Base-by-base conservation (phyloP, 2,113 vertebrate genomes). In the Marcusenius ussheri region DNA sequence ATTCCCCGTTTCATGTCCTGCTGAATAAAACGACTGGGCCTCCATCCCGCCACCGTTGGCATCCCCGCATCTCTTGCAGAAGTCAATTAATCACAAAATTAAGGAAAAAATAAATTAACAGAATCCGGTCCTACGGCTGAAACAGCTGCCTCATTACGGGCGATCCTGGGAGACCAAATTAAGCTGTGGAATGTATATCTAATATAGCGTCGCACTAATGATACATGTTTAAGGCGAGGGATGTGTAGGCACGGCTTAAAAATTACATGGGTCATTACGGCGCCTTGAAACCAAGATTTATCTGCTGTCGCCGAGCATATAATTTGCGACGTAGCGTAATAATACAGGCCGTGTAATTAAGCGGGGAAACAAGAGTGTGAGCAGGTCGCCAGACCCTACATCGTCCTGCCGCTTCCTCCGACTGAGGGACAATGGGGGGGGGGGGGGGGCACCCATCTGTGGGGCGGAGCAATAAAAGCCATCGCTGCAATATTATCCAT, bases 71-170 rank as follows among this genome's bases (percentile, higher is more conserved):
- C 93, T 93, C 93, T 93, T 91, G 91, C 27, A 93, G 93, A 95
- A 95, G 93, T 94, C 93, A 93, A 94, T 95, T 95, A 94, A 94
- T 95, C 94, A 92, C 92, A 92, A 92, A 94, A 94, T 95, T 95
- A 94, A 95, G 95, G 94, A 94, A 95, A 96, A 95, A 96, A 95
- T 94, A 95, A 95, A 95, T 95, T 92, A 95, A 94, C 93, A 93
- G 91, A 93, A 92, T 95, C 94, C 93, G 91, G 94, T 88, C 93
- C 89, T 90, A 92, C 92, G 88, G 93, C 93, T 42, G 87, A 89
- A 92, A 90, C 93, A 95, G 95, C 95, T 95, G 94, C 94, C 94
- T 95, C 95, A 92, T 94, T 92, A 94, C 93, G 93, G 94, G 93
- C 93, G 92, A 91, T 94, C 95, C 95, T 94, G 91, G 58, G 95